Evolutionary conservation across 2,113 vertebrate genomes (phyloP), one percentile per base, ranked within the genome.

Genomic region (Eublepharis macularius): DNA sequence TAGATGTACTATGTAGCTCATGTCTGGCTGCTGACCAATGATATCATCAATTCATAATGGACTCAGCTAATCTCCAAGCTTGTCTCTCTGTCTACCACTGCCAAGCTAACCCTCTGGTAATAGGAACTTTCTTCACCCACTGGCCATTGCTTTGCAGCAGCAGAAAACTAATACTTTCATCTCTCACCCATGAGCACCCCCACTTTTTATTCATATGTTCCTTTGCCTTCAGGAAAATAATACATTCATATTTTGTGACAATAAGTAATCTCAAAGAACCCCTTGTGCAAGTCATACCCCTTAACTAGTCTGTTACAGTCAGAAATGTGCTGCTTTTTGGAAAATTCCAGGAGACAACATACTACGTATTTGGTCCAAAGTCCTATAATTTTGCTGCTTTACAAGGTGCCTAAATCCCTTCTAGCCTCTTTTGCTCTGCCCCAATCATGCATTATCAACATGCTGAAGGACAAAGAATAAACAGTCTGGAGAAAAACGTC

Each of bases 381-480:
- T 73, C 10, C 39, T 87, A 89, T 43, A 12, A 80, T 89, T 80
- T 36, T 84, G 16, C 72, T 86, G 4, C 86, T 93, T 93, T 76
- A 82, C 51, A 36, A 6, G 12, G 82, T 79, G 79, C 66, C n/a
- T 87, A 91, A 84, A 82, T 92, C 84, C 95, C 94, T 90, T 65
- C 80, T 86, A 91, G 89, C 83, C 24, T 76, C 10, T 43, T 32
- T 60, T n/a, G 51, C 54, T 2, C 36, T 2, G 0, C 32, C 17
- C 29, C 19, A 68, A 39, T 60, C 3, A 5, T 16, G 7, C 75
- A 90, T 85, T 89, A 76, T 80, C 51, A 83, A 83, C 86, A 92
- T 89, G 87, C 65, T 90, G 92, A 85, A 83, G 70, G 86, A 85
- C 84, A 90, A 89, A 86, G 63, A 76, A 81, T 90, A 90, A 95